phyloP scores from a whole-genome alignment of 1,140 invertebrate genomes.

The Drosophila kurseongensis region DNA sequence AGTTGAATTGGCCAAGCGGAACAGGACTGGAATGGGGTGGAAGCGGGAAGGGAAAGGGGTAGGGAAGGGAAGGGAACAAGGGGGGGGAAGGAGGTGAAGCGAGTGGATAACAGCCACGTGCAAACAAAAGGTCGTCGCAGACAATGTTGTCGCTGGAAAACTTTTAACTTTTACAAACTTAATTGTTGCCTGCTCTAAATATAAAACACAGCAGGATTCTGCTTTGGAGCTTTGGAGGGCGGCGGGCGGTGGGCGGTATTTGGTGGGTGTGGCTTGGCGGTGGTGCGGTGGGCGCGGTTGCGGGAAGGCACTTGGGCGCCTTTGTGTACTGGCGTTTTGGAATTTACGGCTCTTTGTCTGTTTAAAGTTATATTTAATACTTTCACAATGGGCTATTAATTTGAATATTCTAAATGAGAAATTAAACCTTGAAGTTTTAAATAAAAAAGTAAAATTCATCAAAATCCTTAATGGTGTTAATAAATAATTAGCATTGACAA shows the following conservation, averaged over 20 bases:
- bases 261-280: not conserved
- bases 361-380: conserved; percentile 27
- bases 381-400: conserved; percentile 27
- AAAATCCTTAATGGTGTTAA: no score
- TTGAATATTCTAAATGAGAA: not conserved
- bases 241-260: not conserved
- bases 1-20: conserved; percentile 29
- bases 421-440: not conserved
- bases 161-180: conserved; percentile 79
- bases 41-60: not conserved
- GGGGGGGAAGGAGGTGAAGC: not conserved
- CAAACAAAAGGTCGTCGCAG: conserved; percentile 71
- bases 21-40: conserved; percentile 2
- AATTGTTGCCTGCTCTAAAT: conserved; percentile 72
- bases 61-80: no score
- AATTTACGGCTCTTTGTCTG: conserved; percentile 21
- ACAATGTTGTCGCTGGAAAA: conserved; percentile 80
- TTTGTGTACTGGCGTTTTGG: conserved; percentile 3
- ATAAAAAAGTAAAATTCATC: not conserved
- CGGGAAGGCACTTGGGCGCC: conserved; percentile 8
- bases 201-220: conserved; percentile 42
- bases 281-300: not conserved
- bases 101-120: conserved; percentile 49
- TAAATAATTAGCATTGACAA: no score
- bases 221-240: not conserved